phyloP scores from a whole-genome alignment of 37 sponge, comb jelly and placozoan species.

The Aplysina aerophoba region DNA sequence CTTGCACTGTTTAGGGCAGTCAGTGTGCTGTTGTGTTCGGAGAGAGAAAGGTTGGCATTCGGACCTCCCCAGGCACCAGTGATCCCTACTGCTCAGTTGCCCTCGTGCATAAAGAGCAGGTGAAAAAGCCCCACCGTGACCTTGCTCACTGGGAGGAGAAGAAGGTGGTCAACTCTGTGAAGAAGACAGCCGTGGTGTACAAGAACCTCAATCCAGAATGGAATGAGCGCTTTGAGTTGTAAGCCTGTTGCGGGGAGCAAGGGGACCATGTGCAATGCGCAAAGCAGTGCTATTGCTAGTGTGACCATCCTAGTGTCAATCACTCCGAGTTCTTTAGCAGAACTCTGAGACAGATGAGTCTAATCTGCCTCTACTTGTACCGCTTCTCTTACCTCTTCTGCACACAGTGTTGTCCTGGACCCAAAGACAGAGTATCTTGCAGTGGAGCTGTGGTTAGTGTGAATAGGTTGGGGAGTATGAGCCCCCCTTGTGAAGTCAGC shows the following conservation, averaged over 20 bases:
- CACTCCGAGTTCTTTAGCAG: too few species aligned
- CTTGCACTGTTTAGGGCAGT: too few species aligned
- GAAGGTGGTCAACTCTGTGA: not conserved
- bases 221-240: not conserved
- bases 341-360: too few species aligned
- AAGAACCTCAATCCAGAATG: conserved; percentile 4
- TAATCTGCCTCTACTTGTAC: too few species aligned
- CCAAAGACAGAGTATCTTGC: conserved; percentile 1
- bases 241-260: not conserved
- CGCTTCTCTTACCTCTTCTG: not conserved
- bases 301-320: too few species aligned
- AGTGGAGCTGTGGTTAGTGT: conserved; percentile 24
- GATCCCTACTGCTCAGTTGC: conserved; percentile 16
- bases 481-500: too few species aligned
- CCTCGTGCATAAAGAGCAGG: not conserved
- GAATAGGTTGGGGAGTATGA: not conserved
- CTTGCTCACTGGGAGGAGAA: not conserved
- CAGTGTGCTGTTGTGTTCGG: too few species aligned
- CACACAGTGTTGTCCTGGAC: not conserved
- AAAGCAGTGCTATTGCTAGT: too few species aligned
- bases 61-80: conserved; percentile 9
- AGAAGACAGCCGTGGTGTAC: not conserved
- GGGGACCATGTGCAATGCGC: too few species aligned
- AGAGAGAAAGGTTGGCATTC: too few species aligned
- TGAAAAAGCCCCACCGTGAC: conserved; percentile 7